Evolutionary conservation across 2,113 vertebrate genomes (phyloP), one percentile per base, ranked within the genome.

Genomic region (Taurulus bubalis): DNA sequence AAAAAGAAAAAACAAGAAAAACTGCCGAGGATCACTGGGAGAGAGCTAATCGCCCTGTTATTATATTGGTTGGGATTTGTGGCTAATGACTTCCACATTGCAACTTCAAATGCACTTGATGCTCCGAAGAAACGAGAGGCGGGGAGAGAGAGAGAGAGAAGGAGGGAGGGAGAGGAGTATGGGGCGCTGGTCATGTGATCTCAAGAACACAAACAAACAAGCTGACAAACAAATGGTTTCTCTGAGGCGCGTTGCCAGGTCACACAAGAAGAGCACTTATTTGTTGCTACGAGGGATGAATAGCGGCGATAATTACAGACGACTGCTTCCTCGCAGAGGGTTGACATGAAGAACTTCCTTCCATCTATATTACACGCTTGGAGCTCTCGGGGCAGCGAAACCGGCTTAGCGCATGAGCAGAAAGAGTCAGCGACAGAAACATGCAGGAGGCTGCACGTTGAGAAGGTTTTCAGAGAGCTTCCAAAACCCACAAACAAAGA

Each of bases 41-140:
- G 82, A 58, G 55, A 89, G 75, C 83, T 92, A 94, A 93, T 93
- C 84, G 75, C 92, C 91, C 90, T 94, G 89, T 94, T 93, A 95
- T 95, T 95, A 94, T 89, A 92, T 92, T 89, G 84, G 89, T 83
- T 76, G 85, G 90, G 93, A 90, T 94, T 90, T 87, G 87, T 30
- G 67, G 85, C 88, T 95, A 94, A 95, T 95, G 90, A 91, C 81
- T 95, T 94, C 93, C 94, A 95, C 81, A 93, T 91, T 94, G 90
- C 73, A 78, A 86, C 85, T 92, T 85, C 81, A 91, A 90, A 91
- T 89, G 86, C 55, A 73, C 86, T 90, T 73, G 78, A 87, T 88
- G 79, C 59, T 71, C 28, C 28, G 26, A 59, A 62, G 55, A 65
- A 58, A n/a, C 40, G 36, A 2, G 64, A 42, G 42, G 26, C 60